Evolutionary conservation across 2,113 vertebrate species (phyloP), one percentile per base, ranked within the genome.

Genomic region (Dipodomys spectabilis): DNA sequence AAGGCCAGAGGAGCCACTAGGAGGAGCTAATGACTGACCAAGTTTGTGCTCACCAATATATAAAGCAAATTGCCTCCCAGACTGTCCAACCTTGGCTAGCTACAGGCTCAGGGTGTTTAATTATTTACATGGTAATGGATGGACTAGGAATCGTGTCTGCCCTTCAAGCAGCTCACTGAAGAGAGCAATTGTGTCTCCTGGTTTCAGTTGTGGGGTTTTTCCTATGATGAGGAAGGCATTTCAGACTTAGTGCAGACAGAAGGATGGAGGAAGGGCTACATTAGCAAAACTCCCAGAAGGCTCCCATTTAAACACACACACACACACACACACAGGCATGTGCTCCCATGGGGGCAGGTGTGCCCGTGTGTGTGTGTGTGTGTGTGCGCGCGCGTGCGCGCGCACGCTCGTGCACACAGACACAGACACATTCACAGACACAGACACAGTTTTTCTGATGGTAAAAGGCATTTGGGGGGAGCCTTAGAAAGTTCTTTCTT

Each of bases 61-160:
- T 78, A 88, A 85, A 92, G 88, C 86, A 82, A 90, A 88, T 86
- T 82, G 78, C 92, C 84, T 95, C 67, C 35, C 89, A 85, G 83
- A 78, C 68, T 49, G 78, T 72, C 88, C 80, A 82, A 11, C 90
- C 57, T 67, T 1, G 6, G 82, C 85, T 68, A 71, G 44, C 88
- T 81, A 80, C 74, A 57, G 79, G 25, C 85, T 95, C 35, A 2
- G 82, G 45, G 53, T 93, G 72, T 95, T 97, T 95, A 96, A 97
- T 97, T 95, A 96, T 96, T 96, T 93, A 97, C 45, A 3, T 19
- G 80, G 92, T 96, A 97, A 96, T 97, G 96, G 96, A 95, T 96
- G 96, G 92, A 32, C 64, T 77, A 93, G 91, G 82, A 88, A 93
- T 94, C 16, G 15, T 5, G 6, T 93, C 77, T 86, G 94, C 94